Evolutionary conservation across 2,797 vertebrate genomes (phyloP).

Genomic region (Anguilla megastoma): DNA sequence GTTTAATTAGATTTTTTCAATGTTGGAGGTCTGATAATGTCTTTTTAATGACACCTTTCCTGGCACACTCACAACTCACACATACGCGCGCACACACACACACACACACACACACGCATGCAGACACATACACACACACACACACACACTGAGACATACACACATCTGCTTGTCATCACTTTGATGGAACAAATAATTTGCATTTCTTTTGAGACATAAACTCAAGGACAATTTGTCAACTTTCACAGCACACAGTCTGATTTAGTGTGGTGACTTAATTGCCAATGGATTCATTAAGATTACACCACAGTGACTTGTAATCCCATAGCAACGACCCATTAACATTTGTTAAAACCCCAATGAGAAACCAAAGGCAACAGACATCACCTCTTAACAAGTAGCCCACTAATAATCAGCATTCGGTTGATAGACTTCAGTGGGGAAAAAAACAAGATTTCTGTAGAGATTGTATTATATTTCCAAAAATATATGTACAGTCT

Average conservation of each 20-base stretch:
- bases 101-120: slow-evolving; percentile 17
- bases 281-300: slow-evolving; percentile 13
- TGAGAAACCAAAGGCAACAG: slow-evolving; percentile 27
- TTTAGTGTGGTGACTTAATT: slow-evolving; percentile 23
- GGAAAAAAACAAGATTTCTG: slow-evolving; percentile 60
- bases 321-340: not conserved
- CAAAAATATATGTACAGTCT: slow-evolving; percentile 99
- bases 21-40: slow-evolving; percentile 52
- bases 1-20: slow-evolving; percentile 48
- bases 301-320: slow-evolving; percentile 9
- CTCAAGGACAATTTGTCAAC: slow-evolving; percentile 18
- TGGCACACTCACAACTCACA: slow-evolving; percentile 19
- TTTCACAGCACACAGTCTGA: not conserved
- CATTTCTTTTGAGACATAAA: slow-evolving; percentile 28
- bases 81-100: slow-evolving; percentile 4
- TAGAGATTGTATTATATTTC: slow-evolving; percentile 98
- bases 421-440: slow-evolving; percentile 43
- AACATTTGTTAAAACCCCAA: not conserved
- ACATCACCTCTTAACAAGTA: slow-evolving; percentile 29
- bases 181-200: slow-evolving; percentile 2
- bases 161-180: slow-evolving; percentile 12
- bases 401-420: slow-evolving; percentile 25
- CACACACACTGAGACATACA: slow-evolving; percentile 18
- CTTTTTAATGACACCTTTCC: slow-evolving; percentile 56
- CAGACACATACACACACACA: slow-evolving; percentile 11